Evolutionary conservation across 2,113 vertebrate species (phyloP).

Genomic region (Callipepla californica): DNA sequence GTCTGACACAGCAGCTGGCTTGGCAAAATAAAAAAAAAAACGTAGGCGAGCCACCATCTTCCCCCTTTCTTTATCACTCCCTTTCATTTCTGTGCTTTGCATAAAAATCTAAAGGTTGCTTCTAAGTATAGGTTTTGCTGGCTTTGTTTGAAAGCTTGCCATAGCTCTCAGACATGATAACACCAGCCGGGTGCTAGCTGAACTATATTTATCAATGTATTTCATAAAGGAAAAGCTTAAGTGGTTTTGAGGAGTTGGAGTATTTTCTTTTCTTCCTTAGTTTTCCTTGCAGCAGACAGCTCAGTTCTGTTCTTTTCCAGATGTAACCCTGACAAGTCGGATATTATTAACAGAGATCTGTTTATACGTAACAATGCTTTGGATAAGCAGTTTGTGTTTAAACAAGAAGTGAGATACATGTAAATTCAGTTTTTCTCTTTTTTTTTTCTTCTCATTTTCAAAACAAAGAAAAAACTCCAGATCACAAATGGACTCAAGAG

Average conservation of each 20-base stretch:
- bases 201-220: constrained; percentile 73
- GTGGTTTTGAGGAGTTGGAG: constrained; percentile 21
- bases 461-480: neutral
- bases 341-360: constrained; percentile 25
- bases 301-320: constrained; percentile 28
- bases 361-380: neutral
- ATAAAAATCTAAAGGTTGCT: constrained; percentile 21
- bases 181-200: constrained; percentile 36
- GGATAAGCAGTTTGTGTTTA: neutral
- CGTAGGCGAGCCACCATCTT: neutral
- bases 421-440: neutral
- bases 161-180: constrained; percentile 34
- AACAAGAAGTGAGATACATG: neutral
- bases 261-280: neutral
- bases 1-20: neutral
- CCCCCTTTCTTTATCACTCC: neutral
- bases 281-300: constrained; percentile 44
- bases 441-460: neutral
- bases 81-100: constrained; percentile 25
- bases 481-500: neutral
- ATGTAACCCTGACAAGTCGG: constrained; percentile 22
- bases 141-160: constrained; percentile 50
- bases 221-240: constrained; percentile 66
- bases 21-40: neutral
- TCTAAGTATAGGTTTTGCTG: constrained; percentile 50